Base-by-base conservation (phyloP, 2,797 vertebrate species). In the Chaunax sp. region DNA sequence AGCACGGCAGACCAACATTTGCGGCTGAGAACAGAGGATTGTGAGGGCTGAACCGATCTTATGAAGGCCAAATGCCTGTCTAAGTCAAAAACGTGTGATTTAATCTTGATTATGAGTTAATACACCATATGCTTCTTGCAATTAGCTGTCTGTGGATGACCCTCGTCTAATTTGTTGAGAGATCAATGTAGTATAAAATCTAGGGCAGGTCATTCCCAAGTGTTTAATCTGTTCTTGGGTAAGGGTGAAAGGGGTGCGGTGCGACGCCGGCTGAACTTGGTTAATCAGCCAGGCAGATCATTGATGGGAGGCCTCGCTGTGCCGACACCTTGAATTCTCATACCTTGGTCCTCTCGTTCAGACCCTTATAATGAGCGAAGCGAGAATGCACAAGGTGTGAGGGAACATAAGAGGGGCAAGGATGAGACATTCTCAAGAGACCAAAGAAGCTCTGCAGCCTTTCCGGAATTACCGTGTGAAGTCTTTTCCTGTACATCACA, bases 151-250 rank as follows among this genome's bases (percentile, higher is more conserved):
- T 65, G 64, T 81, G 87, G 89, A 92, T 89, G 93, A 92, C 90
- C 92, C 87, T 83, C 80, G 78, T 87, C 79, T 90, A 92, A 94
- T 94, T 92, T 93, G 88, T 93, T 92, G 88, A 90, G 86, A 91
- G 89, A 92, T 92, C 92, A 93, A 92, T 91, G 90, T 90, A 91
- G 91, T 89, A 84, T 92, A 78, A 92, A 94, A 95, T 94, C 85
- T 92, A 82, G 90, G 88, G 87, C 91, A 93, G 91, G 91, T 94
- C 92, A 72, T 87, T 91, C 92, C 87, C 89, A 77, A 78, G 90
- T 86, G 91, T 91, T 93, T 92, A 91, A 91, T 93, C 86, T 91
- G 81, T 81, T 91, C 81, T 81, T 49, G 69, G 74, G 47, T n/a
- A 30, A n/a, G 51, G 51, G 51, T 22, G 51, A 30, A 52, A 59